Base-by-base conservation (phyloP, 1,140 invertebrate species). In the Hylaeus volcanicus region DNA sequence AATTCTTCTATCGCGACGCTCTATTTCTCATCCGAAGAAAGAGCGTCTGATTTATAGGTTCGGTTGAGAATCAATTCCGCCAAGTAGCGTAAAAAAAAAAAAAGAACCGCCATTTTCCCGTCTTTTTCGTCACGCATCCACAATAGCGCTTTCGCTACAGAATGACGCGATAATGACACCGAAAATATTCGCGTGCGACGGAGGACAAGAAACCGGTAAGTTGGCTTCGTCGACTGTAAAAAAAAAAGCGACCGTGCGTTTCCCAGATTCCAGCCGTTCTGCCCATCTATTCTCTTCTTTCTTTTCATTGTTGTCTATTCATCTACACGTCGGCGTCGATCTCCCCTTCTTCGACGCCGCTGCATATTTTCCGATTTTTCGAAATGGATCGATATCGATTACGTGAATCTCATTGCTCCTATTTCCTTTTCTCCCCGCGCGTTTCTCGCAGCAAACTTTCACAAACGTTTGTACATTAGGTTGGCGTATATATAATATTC, bases 241-340 rank as follows among this genome's bases (percentile, higher is more conserved):
- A 74, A 26, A 26, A 26, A 74, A 66, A 64, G 53, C 26, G 53
- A 56, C 43, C 37, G 51, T 41, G 63, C 70, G 74, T 79, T 79
- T 79, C 71, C 70, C 77, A 79, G 77, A 79, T 79, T 79, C 85
- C 83, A 75, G 48, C 74, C 11, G 60, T 56, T 69, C 55, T 43
- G n/a, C 64, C 53, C 69, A 65, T 61, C 79, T 56, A 73, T 82
- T 78, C 74, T 43, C 71, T 60, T 80, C 56, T 70, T 79, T 75
- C 79, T 79, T 79, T 78, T 79, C 83, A 79, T 73, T 69, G 55
- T 82, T 79, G 66, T 79, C 61, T 78, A 75, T 68, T 73, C 15
- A 26, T 45, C 69, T 41, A 41, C 11, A 39, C 37, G 37, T 1
- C 11, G 5, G 0, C 1, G 5, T 45, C 14, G 26, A n/a, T 65